A percentile compares a stretch with the other conserved stretches of the same genome.
Conservation (phyloP, 2,113 vertebrate species). For the Daphoenositta chrysoptera region DNA sequence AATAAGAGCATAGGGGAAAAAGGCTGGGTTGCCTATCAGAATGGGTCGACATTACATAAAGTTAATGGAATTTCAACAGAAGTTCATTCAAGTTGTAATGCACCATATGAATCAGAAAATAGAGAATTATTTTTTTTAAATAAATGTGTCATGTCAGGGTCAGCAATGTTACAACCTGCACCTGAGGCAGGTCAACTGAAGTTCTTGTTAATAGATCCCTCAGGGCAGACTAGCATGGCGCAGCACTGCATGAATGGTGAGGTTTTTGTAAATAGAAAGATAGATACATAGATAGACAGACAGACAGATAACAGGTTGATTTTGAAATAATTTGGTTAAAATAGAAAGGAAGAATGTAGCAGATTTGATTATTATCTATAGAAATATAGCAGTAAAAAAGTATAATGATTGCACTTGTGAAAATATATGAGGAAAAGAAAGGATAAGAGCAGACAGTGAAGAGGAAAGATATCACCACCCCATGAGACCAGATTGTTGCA, state of each 20-base stretch:
- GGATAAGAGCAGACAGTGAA: neutral
- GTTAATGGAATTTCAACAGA: neutral
- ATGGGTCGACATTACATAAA: neutral
- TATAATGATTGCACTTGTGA: neutral
- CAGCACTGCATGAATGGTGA: neutral
- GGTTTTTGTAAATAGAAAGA: neutral
- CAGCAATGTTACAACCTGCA: neutral
- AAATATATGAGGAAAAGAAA: neutral
- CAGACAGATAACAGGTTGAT: accelerated
- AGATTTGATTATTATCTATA: neutral
- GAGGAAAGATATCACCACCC: neutral
- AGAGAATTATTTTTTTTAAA: neutral
- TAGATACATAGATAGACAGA: neutral
- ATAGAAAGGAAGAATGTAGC: neutral
- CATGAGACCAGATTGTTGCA: neutral
- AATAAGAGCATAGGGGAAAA: neutral
- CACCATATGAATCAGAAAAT: neutral
- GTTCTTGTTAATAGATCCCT: neutral
- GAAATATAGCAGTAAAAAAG: neutral
- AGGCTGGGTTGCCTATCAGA: neutral
- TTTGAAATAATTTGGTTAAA: neutral
- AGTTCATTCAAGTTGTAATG: neutral
- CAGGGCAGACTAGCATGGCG: neutral
- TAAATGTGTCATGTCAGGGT: neutral
- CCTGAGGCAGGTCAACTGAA: neutral